Conservation (phyloP, 2,888 invertebrate species). For the Maniola hyperantus region DNA sequence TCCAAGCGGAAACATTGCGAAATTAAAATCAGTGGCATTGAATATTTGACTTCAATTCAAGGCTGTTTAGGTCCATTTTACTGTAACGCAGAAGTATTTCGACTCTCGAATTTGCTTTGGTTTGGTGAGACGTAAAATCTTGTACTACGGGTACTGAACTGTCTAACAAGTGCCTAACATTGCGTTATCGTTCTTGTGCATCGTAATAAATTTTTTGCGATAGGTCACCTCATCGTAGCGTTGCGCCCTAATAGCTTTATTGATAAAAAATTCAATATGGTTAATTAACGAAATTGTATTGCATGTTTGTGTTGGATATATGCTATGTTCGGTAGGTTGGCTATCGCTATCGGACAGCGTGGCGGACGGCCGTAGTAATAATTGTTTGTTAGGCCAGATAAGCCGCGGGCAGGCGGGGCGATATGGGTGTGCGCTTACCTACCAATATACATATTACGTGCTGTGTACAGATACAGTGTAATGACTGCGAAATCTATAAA, state of each 20-base stretch:
- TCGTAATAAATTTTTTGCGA: no score
- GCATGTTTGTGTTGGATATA: background rate
- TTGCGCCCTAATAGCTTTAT: background rate
- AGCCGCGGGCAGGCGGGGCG: constrained; percentile 29
- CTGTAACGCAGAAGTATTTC: no score
- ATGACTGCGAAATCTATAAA: background rate
- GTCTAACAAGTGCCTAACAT: background rate
- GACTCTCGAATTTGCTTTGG: no score
- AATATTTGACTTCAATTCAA: no score
- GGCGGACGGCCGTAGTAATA: constrained; percentile 23
- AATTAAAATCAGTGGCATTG: no score
- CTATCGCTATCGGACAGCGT: constrained; percentile 28
- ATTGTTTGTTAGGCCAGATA: constrained; percentile 37
- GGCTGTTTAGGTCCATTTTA: no score
- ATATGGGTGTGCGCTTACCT: constrained; percentile 4
- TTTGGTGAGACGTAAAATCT: no score
- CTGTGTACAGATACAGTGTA: background rate
- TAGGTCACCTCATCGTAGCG: no score
- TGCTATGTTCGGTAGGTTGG: constrained; percentile 11
- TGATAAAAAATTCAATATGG: constrained; percentile 9
- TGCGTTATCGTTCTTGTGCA: background rate
- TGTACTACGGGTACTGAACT: no score
- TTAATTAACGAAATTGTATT: constrained; percentile 16
- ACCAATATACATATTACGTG: background rate
- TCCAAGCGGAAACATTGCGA: no score